Evolutionary conservation across 2,797 vertebrate species (phyloP), one percentile per base, ranked within the genome.

Genomic region (Luscinia megarhynchos): DNA sequence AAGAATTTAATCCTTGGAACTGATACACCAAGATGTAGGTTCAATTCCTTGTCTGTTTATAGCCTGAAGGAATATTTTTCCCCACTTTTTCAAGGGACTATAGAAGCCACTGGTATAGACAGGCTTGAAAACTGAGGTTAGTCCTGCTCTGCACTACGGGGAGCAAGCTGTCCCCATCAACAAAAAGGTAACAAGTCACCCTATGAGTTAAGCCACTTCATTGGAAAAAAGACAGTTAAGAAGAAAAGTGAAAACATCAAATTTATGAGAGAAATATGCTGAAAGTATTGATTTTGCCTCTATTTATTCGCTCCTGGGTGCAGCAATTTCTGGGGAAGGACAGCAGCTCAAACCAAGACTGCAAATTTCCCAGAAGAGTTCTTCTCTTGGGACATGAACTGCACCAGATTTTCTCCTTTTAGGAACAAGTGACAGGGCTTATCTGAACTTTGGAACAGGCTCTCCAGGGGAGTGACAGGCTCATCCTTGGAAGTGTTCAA

Each of bases 81-180:
- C 57, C 26, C 18, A 34, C 10, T n/a, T 80, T 87, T 84, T 66
- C 62, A 58, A 26, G 12, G 4, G 22, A 72, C 12, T 43, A 32
- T 9, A 50, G 27, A 93, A 72, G 10, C 3, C 46, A 43, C 6
- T 77, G 15, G 0, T 24, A 32, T 7, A 45, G 30, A 23, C 6
- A 46, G 29, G 20, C 5, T 45, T 79, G 30, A 66, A 90, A 62
- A 30, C 0, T 17, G 21, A 18, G 4, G 26, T 81, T 78, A 58
- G 21, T 68, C 11, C 5, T 54, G 36, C 21, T 73, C 36, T 88
- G 9, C 1, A 11, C 8, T 69, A 5, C 4, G 15, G 19, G 15
- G 69, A 88, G 50, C 3, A 66, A 59, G 20, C 0, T 0, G 0
- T 69, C 7, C 17, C 3, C 12, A 36, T 3, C 11, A n/a, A 41